Base-by-base conservation (phyloP, 1,140 invertebrate species). In the Drusus annulatus region DNA sequence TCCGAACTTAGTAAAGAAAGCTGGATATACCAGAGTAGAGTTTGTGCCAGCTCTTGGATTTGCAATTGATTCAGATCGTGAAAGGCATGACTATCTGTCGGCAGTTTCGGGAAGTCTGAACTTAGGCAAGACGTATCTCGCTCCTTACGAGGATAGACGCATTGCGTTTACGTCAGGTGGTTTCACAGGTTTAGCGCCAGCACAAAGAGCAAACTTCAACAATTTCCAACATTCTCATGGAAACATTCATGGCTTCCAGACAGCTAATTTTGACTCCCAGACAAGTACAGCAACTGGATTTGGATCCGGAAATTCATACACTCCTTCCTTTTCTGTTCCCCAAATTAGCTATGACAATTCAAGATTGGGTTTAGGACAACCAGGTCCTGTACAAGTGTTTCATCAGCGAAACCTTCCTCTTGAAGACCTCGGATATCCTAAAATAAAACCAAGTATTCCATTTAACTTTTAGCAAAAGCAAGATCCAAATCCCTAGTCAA, bases 41-140 rank as follows among this genome's bases (percentile, higher is more conserved):
- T 68, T 83, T n/a, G 80, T 83, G 23, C 82, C 82, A 15, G 82
- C 82, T 21, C 80, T 79, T 28, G 82, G 82, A 60, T 83, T 81
- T 31, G 71, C 77, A 50, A 45, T 83, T 10, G 25, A 81, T 50
- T 56, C 82, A 28, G 63, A 79, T 25, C 13, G 51, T 21, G 82
- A 83, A 21, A 81, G 75, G 73, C 71, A 78, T 58, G 76, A 81
- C 28, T 83, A 81, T 60, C 74, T 63, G 19, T 58, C 76, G 13
- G 80, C 78, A 10, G 28, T 83, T 8, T n/a, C 76, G 3, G 62
- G 36, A 62, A 77, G 79, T 17, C 63, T 79, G 2, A 28, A 78
- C 16, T 31, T 80, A 17, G 21, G 71, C 23, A 80, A 71, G 21
- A n/a, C 71, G 2, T 79, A 80, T 50, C 21, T 58, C 21, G 45